These are phyloP conservation scores for Leptopilina boulardi DNA, from an alignment of 1,140 invertebrate genomes.

Conservation along the genomic window DNA sequence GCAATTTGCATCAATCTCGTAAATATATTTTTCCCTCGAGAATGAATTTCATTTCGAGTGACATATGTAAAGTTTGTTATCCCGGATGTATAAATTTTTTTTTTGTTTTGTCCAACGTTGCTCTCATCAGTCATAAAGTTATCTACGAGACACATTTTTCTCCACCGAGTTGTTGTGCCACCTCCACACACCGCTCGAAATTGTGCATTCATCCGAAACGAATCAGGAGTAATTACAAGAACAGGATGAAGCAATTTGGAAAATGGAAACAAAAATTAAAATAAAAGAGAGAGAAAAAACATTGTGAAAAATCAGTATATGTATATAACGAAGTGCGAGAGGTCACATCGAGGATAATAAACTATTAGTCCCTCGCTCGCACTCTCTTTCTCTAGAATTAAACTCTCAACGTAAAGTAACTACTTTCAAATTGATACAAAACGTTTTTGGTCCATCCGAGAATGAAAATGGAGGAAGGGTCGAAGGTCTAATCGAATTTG, in stretches of 20 bases:
- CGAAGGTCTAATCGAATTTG: slow-evolving; percentile 63
- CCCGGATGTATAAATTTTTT: not conserved
- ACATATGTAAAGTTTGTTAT: slow-evolving; percentile 13
- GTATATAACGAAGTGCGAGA: slow-evolving; percentile 36
- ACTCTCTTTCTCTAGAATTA: slow-evolving; percentile 28
- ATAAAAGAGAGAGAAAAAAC: slow-evolving; percentile 7
- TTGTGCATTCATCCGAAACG: slow-evolving; percentile 32
- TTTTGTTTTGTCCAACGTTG: not conserved
- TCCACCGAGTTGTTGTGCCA: not conserved
- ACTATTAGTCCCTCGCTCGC: slow-evolving; percentile 22
- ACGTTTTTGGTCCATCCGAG: slow-evolving; percentile 38
- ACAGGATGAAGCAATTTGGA: slow-evolving; percentile 52
- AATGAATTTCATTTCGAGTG: not conserved
- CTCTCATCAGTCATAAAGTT: slow-evolving; percentile 26
- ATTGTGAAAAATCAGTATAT: slow-evolving; percentile 13
- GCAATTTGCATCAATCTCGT: not conserved
- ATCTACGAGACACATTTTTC: slow-evolving; percentile 9
- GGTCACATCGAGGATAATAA: slow-evolving; percentile 45
- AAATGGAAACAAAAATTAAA: slow-evolving; percentile 45
- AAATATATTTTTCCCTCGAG: not conserved
- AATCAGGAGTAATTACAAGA: slow-evolving; percentile 47
- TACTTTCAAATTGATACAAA: slow-evolving; percentile 45
- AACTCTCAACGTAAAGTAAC: slow-evolving; percentile 45
- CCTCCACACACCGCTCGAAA: too few species aligned
- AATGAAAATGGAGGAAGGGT: slow-evolving; percentile 41